Evolutionary conservation across 30 jellyfish, hydroid and myxozoan species (phyloP), one percentile per base, ranked within the genome.

Genomic region (Clytia hemisphaerica): DNA sequence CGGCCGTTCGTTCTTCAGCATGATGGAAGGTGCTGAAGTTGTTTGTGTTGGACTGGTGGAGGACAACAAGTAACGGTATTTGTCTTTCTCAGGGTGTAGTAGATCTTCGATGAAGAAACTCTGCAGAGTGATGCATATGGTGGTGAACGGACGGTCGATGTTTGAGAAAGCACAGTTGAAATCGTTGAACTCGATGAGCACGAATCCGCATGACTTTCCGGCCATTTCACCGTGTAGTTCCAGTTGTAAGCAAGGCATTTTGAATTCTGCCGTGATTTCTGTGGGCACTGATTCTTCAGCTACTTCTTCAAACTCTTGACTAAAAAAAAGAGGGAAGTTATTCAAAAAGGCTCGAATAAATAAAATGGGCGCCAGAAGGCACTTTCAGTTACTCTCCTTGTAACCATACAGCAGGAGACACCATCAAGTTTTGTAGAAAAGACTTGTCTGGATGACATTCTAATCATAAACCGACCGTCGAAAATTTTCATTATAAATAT

Each of bases 171-270:
- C 46, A 7, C 76, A 28, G 4, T 71, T 37, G 76, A 88, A 81
- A 38, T 81, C 89, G 49, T 88, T 77, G 32, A 88, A 75, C 14
- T 51, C 58, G 18, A 88, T 54, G 65, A 40, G 49, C 19, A 86
- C 97, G 61, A 88, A 88, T 40, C 80, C 91, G 50, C 80, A 84
- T 32, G 93, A 86, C 48, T 35, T 30, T 40, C 89, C 92, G 37
- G 68, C 67, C 18, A 88, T 65, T 22, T 80, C 97, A 0, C 85
- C 97, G 58, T 82, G 78, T 14, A 88, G 88, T 1, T 45, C 94
- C 53, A 88, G 53, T 37, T 72, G 75, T 22, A 88, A 47, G 33
- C 72, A 46, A 4, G 93, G 83, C 26, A 88, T 53, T 27, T 67
- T 61, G 33, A 87, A 87, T 12, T 61, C 57, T 26, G 85, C 95